A percentile compares a stretch with the other conserved stretches of the same genome.
phyloP scores from a whole-genome alignment of 2,888 invertebrate genomes.

The Rhagonycha lutea region DNA sequence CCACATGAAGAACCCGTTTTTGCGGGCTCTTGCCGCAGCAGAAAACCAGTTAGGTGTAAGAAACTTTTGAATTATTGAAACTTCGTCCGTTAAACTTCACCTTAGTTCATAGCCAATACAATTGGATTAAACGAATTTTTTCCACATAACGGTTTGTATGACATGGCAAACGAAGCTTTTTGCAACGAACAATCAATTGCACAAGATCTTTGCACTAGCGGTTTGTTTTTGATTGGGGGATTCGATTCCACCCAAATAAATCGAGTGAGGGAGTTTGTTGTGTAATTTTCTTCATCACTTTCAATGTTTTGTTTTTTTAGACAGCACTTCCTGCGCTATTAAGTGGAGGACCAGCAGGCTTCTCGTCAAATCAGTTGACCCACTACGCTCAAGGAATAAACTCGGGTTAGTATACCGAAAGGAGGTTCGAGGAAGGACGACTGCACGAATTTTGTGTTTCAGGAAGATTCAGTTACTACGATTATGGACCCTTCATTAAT shows the following conservation, averaged over 20 bases:
- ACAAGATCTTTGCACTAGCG: slow-evolving; percentile 59
- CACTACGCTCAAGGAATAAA: slow-evolving; percentile 73
- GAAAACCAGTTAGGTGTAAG: slow-evolving; percentile 11
- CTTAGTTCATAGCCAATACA: slow-evolving; percentile 6
- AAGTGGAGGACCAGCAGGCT: slow-evolving; percentile 47
- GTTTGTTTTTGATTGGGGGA: slow-evolving; percentile 62
- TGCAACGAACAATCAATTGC: slow-evolving; percentile 51
- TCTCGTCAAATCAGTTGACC: slow-evolving; percentile 67
- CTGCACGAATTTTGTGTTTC: background rate
- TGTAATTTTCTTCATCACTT: background rate
- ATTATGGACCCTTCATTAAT: slow-evolving; percentile 11
- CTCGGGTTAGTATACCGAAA: slow-evolving; percentile 42
- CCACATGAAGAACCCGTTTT: slow-evolving; percentile 57
- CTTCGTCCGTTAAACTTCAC: slow-evolving; percentile 5
- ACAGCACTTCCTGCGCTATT: slow-evolving; percentile 46
- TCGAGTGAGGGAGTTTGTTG: slow-evolving; percentile 3
- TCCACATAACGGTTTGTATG: slow-evolving; percentile 59
- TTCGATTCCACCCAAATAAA: slow-evolving; percentile 54
- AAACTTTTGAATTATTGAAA: background rate
- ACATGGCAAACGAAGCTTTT: slow-evolving; percentile 56
- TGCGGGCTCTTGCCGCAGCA: slow-evolving; percentile 36
- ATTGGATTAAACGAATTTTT: slow-evolving; percentile 66
- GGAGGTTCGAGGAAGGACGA: background rate
- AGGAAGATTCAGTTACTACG: slow-evolving; percentile 15
- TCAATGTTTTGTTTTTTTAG: slow-evolving; percentile 35